phyloP scores from a whole-genome alignment of 2,797 vertebrate species.

The Remorina albescens region DNA sequence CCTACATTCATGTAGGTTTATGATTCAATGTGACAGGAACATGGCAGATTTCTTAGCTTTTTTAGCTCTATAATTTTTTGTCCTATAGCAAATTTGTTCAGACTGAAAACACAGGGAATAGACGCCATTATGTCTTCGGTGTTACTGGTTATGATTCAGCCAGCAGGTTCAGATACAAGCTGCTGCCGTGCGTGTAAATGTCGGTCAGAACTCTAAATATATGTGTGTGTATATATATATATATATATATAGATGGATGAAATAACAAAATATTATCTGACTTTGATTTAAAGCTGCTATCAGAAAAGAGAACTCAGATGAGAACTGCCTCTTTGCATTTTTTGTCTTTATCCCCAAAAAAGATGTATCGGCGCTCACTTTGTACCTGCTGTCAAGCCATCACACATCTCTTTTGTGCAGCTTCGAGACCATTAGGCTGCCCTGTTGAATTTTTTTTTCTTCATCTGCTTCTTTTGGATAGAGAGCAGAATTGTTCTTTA shows the following conservation, averaged over 20 bases:
- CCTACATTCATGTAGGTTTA: conserved; percentile 5
- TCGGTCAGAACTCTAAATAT: too few relatives aligned
- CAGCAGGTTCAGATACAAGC: conserved; percentile 69
- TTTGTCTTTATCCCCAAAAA: conserved; percentile 68
- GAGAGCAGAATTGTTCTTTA: conserved; percentile 15
- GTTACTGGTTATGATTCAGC: conserved; percentile 54
- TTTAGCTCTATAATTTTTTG: too few relatives aligned
- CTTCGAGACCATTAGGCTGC: conserved; percentile 48
- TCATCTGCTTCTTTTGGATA: conserved; percentile 43
- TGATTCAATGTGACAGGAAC: conserved; percentile 20
- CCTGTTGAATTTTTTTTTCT: conserved; percentile 37
- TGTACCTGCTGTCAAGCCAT: conserved; percentile 70
- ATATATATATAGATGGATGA: not conserved
- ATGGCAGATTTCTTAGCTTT: too few relatives aligned
- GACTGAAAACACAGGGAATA: conserved; percentile 41
- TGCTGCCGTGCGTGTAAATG: conserved; percentile 46
- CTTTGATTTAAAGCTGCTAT: conserved; percentile 73
- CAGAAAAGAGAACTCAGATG: conserved; percentile 48
- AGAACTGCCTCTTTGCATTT: conserved; percentile 67
- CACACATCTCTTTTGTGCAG: conserved; percentile 56
- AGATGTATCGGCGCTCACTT: conserved; percentile 57
- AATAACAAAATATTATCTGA: conserved; percentile 38
- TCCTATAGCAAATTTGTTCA: conserved; percentile 13
- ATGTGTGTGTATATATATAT: conserved; percentile 62
- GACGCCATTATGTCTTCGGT: conserved; percentile 53